Evolutionary conservation across 2,113 vertebrate species (phyloP), one percentile per base, ranked within the genome.

Genomic region (Cyanoliseus patagonus): DNA sequence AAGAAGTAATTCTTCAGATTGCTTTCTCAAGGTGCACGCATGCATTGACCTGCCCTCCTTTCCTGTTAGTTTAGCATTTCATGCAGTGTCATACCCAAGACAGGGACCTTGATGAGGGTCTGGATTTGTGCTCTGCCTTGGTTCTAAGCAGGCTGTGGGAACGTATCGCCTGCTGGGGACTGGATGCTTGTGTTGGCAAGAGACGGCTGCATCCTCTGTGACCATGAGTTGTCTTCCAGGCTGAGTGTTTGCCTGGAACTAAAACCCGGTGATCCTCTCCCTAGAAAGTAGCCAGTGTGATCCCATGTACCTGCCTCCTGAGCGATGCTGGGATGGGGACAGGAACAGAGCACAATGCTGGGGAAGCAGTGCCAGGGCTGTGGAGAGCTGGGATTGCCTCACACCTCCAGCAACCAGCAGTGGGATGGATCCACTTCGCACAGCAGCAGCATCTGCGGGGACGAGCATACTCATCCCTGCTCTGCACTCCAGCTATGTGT

Each of bases 401-500:
- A 39, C 37, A 46, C 24, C 17, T 25, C 14, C 1, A 2, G 22
- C 62, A 49, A 7, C 68, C 59, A 25, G 35, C 3, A 2, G 57
- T 0, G 9, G 37, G 61, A 82, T 0, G 18, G 61, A 42, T 22
- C 46, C 53, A 2, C 5, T 33, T 25, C 1, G 1, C 1, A 3
- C 2, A 7, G 41, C n/a, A 17, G 61, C 5, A 12, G 16, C 41
- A 12, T 5, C 41, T 16, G 25, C 27, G 19, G 75, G 39, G 44
- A 51, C 0, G 10, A 42, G 27, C 64, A 64, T 42, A 73, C 62
- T 66, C 47, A 2, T 12, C 33, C 39, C 52, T 14, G 13, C 67
- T 25, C 44, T 6, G 17, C 12, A 0, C 46, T 53, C 55, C 61
- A 18, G 3, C 25, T 13, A 1, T 24, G 10, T 5, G 2, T 2